Conservation (phyloP, 2,797 vertebrate genomes). For the Poeciliopsis gracilis region DNA sequence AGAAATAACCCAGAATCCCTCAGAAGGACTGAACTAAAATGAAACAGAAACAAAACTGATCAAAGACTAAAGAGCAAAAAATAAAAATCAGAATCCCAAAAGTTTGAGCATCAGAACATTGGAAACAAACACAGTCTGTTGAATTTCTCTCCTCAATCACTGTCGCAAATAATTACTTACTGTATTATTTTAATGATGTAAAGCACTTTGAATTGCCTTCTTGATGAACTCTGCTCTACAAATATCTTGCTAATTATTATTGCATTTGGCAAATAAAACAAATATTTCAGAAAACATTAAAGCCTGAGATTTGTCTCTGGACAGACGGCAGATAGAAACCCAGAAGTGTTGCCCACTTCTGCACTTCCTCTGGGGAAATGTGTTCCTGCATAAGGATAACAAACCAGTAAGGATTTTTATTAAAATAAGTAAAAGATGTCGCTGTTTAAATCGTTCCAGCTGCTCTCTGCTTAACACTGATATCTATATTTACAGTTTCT, state of each 20-base stretch:
- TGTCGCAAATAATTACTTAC: no score
- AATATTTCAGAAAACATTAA: background rate
- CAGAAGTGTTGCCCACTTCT: background rate
- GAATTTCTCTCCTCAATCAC: no score
- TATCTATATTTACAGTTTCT: constrained; percentile 27
- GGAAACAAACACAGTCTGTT: no score
- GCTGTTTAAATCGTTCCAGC: constrained; percentile 10
- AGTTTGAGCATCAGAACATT: no score
- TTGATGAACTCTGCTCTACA: no score
- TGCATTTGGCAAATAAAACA: background rate
- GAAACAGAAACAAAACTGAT: no score
- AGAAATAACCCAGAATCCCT: no score
- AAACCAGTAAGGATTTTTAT: constrained; percentile 1
- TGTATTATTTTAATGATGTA: no score
- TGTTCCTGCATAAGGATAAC: background rate
- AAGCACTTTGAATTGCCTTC: no score
- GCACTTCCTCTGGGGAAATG: background rate
- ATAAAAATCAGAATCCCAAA: no score
- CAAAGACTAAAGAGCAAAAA: no score
- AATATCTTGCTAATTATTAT: background rate
- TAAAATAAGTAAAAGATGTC: constrained; percentile 22
- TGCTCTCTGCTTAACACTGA: constrained; percentile 25
- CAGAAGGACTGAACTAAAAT: no score
- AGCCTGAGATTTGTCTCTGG: background rate
- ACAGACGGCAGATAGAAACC: background rate